Conservation (phyloP, 2,888 invertebrate genomes). For the Galeopsomyia nigrocyanea region DNA sequence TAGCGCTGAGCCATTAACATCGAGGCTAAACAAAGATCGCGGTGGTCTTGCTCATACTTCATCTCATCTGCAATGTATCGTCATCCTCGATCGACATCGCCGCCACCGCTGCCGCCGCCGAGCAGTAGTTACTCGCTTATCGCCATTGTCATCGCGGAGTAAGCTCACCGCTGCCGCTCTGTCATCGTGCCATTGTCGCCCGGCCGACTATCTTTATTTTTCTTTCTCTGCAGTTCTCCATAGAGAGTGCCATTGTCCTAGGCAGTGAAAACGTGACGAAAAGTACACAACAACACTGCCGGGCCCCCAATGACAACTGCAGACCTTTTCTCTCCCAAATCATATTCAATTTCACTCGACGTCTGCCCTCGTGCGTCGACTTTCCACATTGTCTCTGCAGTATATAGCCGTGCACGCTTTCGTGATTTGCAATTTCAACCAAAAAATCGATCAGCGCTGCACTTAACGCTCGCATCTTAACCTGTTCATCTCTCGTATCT, state of each 20-base stretch:
- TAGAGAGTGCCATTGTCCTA: conserved; percentile 37
- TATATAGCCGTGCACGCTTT: no score
- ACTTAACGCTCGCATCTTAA: conserved; percentile 42
- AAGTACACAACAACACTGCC: conserved; percentile 1
- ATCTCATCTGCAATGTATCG: conserved; percentile 44
- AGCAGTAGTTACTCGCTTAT: conserved; percentile 14
- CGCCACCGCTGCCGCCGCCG: no score
- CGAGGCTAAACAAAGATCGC: not conserved
- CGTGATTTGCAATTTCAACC: no score
- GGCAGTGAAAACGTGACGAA: conserved; percentile 48
- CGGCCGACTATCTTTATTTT: not conserved
- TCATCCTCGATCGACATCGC: conserved; percentile 26
- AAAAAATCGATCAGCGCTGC: no score
- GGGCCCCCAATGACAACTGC: no score
- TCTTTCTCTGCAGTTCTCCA: not conserved
- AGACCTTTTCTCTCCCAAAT: not conserved
- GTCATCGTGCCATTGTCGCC: conserved; percentile 41
- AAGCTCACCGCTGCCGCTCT: conserved; percentile 39
- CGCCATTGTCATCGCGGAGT: conserved; percentile 45
- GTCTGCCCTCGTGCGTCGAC: no score
- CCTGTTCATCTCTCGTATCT: conserved; percentile 33
- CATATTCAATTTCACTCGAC: no score
- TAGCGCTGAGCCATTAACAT: no score
- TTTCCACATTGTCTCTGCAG: no score
- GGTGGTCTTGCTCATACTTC: conserved; percentile 24